Conservation (phyloP, 2,113 vertebrate species). For the Motacilla alba region DNA sequence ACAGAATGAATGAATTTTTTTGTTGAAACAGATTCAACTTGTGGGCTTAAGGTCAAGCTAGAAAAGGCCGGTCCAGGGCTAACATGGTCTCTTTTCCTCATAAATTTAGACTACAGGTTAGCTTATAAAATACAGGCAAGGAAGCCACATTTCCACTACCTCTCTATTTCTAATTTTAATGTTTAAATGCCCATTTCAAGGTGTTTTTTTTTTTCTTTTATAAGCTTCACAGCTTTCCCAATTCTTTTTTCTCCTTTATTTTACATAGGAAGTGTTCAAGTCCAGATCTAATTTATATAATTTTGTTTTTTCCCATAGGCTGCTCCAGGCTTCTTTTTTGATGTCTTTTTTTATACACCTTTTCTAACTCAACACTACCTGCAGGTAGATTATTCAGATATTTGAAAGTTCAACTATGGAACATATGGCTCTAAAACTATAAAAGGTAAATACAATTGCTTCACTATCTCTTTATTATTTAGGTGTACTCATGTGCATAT, state of each 20-base stretch:
- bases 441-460: conserved; percentile 7
- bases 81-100: neutral
- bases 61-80: neutral
- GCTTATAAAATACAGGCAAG: conserved; percentile 24
- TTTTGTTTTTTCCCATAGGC: conserved; percentile 7
- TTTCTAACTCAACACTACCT: neutral
- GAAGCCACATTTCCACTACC: neutral
- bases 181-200: neutral
- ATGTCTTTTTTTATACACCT: conserved; percentile 20
- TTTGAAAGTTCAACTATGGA: conserved; percentile 8
- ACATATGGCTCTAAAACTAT: neutral
- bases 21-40: neutral
- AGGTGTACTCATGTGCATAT: neutral
- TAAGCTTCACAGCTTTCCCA: neutral
- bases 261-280: neutral
- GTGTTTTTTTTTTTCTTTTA: neutral
- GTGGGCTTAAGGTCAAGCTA: neutral
- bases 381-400: conserved; percentile 44
- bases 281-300: neutral
- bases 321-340: conserved; percentile 39
- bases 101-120: conserved; percentile 13
- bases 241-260: neutral
- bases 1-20: neutral
- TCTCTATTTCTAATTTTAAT: conserved; percentile 38
- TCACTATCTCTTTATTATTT: neutral